Evolutionary conservation across 2,797 vertebrate genomes (phyloP).

Genomic region (Microtus californicus): DNA sequence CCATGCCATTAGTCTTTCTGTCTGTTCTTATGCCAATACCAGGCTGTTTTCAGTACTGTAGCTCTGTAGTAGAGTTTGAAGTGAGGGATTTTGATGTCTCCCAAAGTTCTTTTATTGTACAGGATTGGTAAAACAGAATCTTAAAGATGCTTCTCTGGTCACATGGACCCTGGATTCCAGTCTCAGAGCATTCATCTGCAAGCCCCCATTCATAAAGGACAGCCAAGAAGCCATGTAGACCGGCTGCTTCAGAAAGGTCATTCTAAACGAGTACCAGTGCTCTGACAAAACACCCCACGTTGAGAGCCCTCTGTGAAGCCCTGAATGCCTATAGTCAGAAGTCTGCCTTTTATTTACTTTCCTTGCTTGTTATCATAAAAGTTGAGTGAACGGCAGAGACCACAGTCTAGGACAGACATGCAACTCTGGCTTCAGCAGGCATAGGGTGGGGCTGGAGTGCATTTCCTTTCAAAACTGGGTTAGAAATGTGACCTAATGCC

Average conservation of each 20-base stretch:
- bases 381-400: background rate
- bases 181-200: background rate
- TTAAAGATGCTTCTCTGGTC: background rate
- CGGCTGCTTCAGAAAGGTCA: background rate
- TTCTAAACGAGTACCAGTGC: background rate
- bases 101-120: too few species aligned
- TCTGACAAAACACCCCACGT: background rate
- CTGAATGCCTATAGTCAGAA: background rate
- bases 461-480: constrained; percentile 66
- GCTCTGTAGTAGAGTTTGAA: too few species aligned
- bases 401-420: background rate
- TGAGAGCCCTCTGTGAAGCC: background rate
- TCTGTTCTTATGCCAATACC: too few species aligned
- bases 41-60: too few species aligned
- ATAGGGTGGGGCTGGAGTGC: background rate
- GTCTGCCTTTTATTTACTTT: background rate
- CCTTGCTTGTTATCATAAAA: background rate
- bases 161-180: background rate
- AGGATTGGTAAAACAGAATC: background rate
- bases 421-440: constrained; percentile 18
- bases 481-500: constrained; percentile 71
- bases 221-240: background rate
- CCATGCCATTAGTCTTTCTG: too few species aligned
- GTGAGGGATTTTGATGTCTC: too few species aligned
- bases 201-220: background rate